Conservation (phyloP, 2,888 invertebrate genomes). For the Tenthredo notha region DNA sequence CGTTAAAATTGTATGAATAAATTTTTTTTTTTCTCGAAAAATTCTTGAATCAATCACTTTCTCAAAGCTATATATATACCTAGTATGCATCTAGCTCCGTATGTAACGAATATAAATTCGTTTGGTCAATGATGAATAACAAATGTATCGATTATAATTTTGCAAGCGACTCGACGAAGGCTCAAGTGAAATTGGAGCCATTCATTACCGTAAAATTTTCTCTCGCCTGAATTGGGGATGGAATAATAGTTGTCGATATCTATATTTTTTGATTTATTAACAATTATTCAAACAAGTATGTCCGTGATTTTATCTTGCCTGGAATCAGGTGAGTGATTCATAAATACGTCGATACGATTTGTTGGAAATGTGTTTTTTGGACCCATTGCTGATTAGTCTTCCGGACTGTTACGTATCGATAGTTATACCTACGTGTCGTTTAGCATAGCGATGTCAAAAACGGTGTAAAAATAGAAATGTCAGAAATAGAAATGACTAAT, state of each 20-base stretch:
- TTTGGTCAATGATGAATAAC: slow-evolving; percentile 19
- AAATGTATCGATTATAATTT: slow-evolving; percentile 3
- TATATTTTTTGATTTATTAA: background rate
- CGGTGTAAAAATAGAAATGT: background rate
- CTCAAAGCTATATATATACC: background rate
- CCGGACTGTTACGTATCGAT: background rate
- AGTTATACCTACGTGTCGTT: background rate
- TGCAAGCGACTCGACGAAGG: slow-evolving; percentile 13
- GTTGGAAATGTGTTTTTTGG: background rate
- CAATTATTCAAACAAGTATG: background rate
- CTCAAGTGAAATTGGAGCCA: slow-evolving; percentile 1
- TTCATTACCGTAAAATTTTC: slow-evolving; percentile 11
- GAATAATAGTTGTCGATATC: background rate
- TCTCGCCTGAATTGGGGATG: background rate
- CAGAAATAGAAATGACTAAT: background rate
- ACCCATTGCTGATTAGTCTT: background rate
- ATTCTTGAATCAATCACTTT: background rate
- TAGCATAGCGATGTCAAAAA: slow-evolving; percentile 4
- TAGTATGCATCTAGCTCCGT: background rate
- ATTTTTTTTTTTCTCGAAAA: background rate
- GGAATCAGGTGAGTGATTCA: background rate
- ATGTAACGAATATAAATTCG: slow-evolving; percentile 17
- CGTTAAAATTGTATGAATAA: background rate
- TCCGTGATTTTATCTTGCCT: background rate
- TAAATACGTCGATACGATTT: background rate